These are phyloP conservation scores for Heteropelma amictum DNA, from an alignment of 2,888 invertebrate genomes.

Conservation along the genomic window DNA sequence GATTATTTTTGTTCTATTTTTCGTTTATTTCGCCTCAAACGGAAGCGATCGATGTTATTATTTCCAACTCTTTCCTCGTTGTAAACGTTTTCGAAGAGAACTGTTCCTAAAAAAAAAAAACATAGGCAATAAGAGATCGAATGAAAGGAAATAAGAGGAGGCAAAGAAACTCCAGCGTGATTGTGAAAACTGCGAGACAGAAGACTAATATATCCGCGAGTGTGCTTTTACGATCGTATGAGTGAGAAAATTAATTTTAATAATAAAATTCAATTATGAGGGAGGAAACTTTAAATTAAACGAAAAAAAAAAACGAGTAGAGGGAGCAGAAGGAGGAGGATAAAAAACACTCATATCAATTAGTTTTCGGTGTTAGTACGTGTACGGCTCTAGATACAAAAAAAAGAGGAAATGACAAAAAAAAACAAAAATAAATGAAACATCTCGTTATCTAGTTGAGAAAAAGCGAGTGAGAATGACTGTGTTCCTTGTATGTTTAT, in stretches of 20 bases:
- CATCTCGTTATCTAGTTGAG: slow-evolving; percentile 77
- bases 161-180: slow-evolving; percentile 55
- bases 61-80: slow-evolving; percentile 63
- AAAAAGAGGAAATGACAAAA: slow-evolving; percentile 42
- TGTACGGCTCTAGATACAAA: slow-evolving; percentile 71
- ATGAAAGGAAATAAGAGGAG: slow-evolving; percentile 42
- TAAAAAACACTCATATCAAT: slow-evolving; percentile 77
- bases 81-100: slow-evolving; percentile 74
- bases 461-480: slow-evolving; percentile 4
- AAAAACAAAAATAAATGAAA: slow-evolving; percentile 61
- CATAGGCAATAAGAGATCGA: slow-evolving; percentile 76
- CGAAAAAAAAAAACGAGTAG: slow-evolving; percentile 24
- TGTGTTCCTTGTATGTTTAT: slow-evolving; percentile 38
- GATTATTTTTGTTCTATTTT: neutral
- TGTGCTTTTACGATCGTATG: slow-evolving; percentile 58
- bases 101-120: slow-evolving; percentile 74
- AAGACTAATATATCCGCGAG: slow-evolving; percentile 49
- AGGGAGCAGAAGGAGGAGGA: slow-evolving; percentile 10
- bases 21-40: slow-evolving; percentile 4
- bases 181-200: slow-evolving; percentile 51
- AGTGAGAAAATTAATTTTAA: slow-evolving; percentile 36
- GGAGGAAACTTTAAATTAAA: too few species aligned
- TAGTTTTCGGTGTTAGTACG: slow-evolving; percentile 77
- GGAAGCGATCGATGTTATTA: slow-evolving; percentile 34
- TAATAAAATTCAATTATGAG: slow-evolving; percentile 35